Evolutionary conservation across 2,888 invertebrate genomes (phyloP).

Genomic region (Danaus chrysippus): DNA sequence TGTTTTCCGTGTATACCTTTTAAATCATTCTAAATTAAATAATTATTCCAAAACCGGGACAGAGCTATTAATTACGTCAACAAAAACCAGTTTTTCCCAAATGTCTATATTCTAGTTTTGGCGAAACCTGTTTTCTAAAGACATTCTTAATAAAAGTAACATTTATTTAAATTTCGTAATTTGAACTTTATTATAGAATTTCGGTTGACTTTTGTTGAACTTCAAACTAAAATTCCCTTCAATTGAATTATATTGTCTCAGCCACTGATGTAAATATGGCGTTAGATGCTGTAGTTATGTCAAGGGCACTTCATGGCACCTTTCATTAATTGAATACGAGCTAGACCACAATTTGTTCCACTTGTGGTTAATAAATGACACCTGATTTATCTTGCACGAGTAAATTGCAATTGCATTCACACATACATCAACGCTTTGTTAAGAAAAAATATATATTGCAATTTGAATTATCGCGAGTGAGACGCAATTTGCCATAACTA

Average conservation of each 20-base stretch:
- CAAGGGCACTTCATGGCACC: slow-evolving; percentile 13
- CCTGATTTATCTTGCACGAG: slow-evolving; percentile 7
- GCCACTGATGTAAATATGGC: not conserved
- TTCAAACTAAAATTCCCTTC: not conserved
- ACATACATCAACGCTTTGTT: not conserved
- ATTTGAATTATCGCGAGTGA: too few relatives aligned
- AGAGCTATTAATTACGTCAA: not conserved
- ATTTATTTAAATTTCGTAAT: not conserved
- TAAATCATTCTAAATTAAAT: too few relatives aligned
- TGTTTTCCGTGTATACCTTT: too few relatives aligned
- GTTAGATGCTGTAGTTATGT: slow-evolving; percentile 15
- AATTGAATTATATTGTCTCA: not conserved
- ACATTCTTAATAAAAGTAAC: too few relatives aligned
- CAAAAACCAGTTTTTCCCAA: slow-evolving; percentile 26
- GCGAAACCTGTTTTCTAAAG: slow-evolving; percentile 39
- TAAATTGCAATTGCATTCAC: not conserved
- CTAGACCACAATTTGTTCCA: slow-evolving; percentile 14
- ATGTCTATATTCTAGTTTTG: slow-evolving; percentile 34
- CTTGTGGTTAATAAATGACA: slow-evolving; percentile 13
- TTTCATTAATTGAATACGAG: slow-evolving; percentile 10
- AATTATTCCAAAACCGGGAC: too few relatives aligned
- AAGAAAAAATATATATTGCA: too few relatives aligned
- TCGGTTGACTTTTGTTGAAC: not conserved
- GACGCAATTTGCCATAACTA: too few relatives aligned
- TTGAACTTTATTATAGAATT: not conserved